phyloP scores from a whole-genome alignment of 2,797 vertebrate species.

The Myripristis murdjan region DNA sequence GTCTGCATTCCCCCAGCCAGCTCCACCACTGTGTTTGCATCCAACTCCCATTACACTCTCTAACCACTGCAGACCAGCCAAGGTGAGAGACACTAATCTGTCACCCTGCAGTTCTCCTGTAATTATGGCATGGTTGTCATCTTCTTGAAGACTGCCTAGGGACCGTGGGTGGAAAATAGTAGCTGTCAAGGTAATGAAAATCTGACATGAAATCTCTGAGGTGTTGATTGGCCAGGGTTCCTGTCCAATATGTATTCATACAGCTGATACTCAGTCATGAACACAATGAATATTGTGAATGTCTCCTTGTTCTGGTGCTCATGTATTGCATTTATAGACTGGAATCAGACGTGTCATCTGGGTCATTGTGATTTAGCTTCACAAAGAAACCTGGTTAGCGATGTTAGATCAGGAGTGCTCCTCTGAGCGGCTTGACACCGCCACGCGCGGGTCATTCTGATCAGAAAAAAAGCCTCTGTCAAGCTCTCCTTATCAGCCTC shows the following conservation, averaged over 20 bases:
- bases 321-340: not conserved
- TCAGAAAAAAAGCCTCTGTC: conserved; percentile 39
- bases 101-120: conserved; percentile 46
- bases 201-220: not conserved
- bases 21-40: conserved; percentile 45
- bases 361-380: not conserved
- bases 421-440: conserved; percentile 23
- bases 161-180: conserved; percentile 12
- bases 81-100: conserved; percentile 52
- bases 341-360: not conserved
- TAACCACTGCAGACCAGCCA: conserved; percentile 54
- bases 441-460: conserved; percentile 28
- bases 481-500: conserved; percentile 44
- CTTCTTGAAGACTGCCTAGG: conserved; percentile 13
- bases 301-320: conserved; percentile 2
- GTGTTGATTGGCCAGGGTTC: conserved; percentile 9
- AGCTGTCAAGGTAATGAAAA: not conserved
- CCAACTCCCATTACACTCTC: conserved; percentile 55
- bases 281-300: not conserved
- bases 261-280: not conserved
- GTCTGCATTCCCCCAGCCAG: conserved; percentile 36
- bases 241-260: not conserved
- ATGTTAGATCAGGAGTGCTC: conserved; percentile 11
- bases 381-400: not conserved
- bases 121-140: conserved; percentile 31